phyloP scores from a whole-genome alignment of 2,113 vertebrate species.

The Cygnus atratus region DNA sequence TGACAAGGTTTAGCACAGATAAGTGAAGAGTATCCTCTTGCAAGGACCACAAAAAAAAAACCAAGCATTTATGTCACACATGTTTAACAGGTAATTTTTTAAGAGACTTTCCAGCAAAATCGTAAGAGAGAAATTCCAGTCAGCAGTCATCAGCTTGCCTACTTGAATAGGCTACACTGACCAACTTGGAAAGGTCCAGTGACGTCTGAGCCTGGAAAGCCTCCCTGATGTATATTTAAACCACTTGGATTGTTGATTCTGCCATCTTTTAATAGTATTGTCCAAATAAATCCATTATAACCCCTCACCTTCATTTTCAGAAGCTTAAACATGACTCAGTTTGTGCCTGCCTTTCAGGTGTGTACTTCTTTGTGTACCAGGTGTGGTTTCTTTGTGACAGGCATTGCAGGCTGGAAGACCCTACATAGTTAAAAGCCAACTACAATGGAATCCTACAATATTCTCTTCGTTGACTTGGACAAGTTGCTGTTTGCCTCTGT shows the following conservation, averaged over 20 bases:
- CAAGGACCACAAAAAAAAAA: background rate
- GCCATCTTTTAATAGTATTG: background rate
- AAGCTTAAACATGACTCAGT: background rate
- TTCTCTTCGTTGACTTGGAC: background rate
- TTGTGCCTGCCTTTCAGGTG: background rate
- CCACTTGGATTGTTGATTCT: background rate
- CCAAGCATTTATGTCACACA: background rate
- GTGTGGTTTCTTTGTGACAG: background rate
- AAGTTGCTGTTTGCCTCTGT: background rate
- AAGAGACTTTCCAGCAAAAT: background rate
- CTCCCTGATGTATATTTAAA: background rate
- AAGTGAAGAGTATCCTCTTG: background rate
- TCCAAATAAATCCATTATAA: background rate
- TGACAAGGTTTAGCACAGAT: background rate
- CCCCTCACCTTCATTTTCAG: background rate
- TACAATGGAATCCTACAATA: background rate
- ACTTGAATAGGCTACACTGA: background rate
- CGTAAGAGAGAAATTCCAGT: accelerated
- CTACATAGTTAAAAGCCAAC: background rate
- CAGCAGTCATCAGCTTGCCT: background rate
- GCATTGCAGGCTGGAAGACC: background rate
- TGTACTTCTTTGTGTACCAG: too few species aligned
- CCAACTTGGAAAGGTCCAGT: background rate
- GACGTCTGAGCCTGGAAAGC: background rate
- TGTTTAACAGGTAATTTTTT: background rate